phyloP scores from a whole-genome alignment of 2,113 vertebrate species.

The Okapia johnstoni region DNA sequence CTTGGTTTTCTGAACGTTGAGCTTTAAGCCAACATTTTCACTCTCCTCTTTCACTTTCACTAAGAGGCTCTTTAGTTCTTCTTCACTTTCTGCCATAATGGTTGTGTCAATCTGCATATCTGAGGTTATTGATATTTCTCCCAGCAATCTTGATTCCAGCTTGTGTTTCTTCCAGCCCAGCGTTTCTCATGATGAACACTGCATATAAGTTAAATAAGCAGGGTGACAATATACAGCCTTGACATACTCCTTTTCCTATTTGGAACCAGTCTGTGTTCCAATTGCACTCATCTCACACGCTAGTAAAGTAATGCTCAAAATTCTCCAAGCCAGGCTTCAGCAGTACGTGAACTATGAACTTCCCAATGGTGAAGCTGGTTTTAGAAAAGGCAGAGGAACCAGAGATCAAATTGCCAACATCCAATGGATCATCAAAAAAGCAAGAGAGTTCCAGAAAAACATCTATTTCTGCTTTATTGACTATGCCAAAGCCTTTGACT shows the following conservation, averaged over 20 bases:
- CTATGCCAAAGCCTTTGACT: not conserved
- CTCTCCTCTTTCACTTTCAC: not conserved
- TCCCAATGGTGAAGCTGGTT: not conserved
- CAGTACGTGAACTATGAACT: not conserved
- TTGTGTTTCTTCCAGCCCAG: not conserved
- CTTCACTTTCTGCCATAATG: not conserved
- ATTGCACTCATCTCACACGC: not conserved
- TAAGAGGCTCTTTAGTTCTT: not conserved
- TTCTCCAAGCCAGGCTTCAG: not conserved
- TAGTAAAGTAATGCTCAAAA: not conserved
- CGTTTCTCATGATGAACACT: not conserved
- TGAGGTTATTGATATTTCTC: not conserved
- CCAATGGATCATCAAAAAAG: not conserved
- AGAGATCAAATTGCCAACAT: not conserved
- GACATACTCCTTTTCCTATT: not conserved
- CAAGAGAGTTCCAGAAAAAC: not conserved
- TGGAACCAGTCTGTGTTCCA: not conserved
- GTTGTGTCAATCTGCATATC: not conserved
- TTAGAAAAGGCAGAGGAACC: not conserved
- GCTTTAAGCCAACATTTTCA: not conserved
- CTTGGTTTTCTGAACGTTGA: not conserved
- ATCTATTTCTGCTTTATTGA: not conserved
- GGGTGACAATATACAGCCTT: not conserved
- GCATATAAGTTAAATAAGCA: not conserved
- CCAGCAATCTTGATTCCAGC: not conserved